Percentiles rank a stretch among this genome's conserved stretches.
Conservation (phyloP, 2,797 vertebrate genomes). For the Pseudocheirus occidentalis region DNA sequence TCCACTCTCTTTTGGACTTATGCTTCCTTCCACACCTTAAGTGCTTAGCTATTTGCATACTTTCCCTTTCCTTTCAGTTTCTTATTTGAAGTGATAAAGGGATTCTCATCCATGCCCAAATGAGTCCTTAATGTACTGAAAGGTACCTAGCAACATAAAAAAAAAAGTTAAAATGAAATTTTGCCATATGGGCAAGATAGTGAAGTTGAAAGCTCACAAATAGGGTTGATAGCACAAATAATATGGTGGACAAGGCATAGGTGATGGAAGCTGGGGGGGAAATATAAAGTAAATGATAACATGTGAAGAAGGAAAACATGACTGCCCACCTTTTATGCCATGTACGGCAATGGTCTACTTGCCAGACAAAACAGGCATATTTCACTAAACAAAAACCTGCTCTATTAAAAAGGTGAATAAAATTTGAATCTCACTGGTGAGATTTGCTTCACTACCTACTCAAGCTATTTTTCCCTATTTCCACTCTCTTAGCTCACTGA, state of each 20-base stretch:
- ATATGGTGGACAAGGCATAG: not conserved
- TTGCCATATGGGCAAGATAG: not conserved
- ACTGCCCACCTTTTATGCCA: not conserved
- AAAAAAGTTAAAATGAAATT: not conserved
- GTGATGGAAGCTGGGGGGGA: not conserved
- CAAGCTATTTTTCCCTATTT: not conserved
- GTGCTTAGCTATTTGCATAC: not conserved
- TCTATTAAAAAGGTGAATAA: not conserved
- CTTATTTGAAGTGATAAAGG: not conserved
- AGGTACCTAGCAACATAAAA: not conserved
- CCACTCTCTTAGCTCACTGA: not conserved
- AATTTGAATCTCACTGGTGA: not conserved
- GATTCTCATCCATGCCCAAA: not conserved
- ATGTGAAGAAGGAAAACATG: not conserved
- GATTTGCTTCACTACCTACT: not conserved
- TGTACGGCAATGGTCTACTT: not conserved
- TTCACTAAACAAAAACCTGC: not conserved
- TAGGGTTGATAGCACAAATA: not conserved
- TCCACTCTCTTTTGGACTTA: not conserved
- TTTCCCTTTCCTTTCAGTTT: not conserved
- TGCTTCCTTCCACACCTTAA: not conserved
- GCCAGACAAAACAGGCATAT: not conserved
- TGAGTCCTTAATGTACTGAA: not conserved
- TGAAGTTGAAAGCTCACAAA: not conserved
- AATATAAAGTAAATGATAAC: not conserved